Percentiles rank a stretch among this genome's conserved stretches.
phyloP scores from a whole-genome alignment of 2,113 vertebrate genomes.

The Pelodiscus sinensis region DNA sequence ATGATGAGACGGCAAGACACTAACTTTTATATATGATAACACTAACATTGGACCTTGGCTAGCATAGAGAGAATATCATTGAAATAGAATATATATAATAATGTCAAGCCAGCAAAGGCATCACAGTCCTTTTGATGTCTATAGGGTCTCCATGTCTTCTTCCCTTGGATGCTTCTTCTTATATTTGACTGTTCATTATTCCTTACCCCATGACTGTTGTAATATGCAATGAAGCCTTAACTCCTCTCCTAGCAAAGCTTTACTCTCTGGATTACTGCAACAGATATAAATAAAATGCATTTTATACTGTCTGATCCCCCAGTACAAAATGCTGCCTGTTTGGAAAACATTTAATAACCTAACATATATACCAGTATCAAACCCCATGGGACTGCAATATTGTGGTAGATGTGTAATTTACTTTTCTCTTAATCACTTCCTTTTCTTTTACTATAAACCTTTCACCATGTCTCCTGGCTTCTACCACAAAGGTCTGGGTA shows the following conservation, averaged over 20 bases:
- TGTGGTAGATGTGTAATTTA: conserved; percentile 5
- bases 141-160: not conserved
- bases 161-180: not conserved
- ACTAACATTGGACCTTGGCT: not conserved
- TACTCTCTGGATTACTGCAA: not conserved
- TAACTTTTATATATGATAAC: not conserved
- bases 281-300: conserved; percentile 17
- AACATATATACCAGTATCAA: not conserved
- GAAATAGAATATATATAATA: not conserved
- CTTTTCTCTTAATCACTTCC: not conserved
- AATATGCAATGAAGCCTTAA: conserved; percentile 1
- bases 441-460: not conserved
- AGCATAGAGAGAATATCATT: not conserved
- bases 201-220: not conserved
- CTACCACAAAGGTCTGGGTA: not conserved
- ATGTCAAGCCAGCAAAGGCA: not conserved
- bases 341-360: not conserved
- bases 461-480: not conserved
- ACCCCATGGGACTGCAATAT: not conserved
- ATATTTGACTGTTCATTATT: not conserved
- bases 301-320: not conserved
- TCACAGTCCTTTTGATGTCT: not conserved
- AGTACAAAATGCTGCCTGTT: conserved; percentile 24
- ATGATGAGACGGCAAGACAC: not conserved
- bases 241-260: not conserved